phyloP scores from a whole-genome alignment of 2,113 vertebrate species.

The Bettongia penicillata region DNA sequence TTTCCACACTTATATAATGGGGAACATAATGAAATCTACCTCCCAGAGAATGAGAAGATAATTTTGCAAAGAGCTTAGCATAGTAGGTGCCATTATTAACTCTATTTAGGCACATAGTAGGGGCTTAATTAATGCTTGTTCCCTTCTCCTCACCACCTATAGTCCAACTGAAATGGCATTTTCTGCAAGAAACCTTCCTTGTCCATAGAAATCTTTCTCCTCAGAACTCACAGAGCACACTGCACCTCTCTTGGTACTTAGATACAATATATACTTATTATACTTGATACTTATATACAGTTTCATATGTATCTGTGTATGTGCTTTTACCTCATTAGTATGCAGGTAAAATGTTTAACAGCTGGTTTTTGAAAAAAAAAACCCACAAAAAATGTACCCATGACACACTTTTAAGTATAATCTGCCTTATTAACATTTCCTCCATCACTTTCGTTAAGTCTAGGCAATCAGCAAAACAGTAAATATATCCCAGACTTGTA shows the following conservation, averaged over 20 bases:
- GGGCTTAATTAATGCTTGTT: not conserved
- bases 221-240: not conserved
- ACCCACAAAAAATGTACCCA: not conserved
- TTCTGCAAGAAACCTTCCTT: not conserved
- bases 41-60: not conserved
- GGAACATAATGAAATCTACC: not conserved
- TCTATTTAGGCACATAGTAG: not conserved
- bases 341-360: not conserved
- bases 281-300: not conserved
- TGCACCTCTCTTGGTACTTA: not conserved
- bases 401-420: not conserved
- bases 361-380: not conserved
- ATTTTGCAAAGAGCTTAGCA: not conserved
- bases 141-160: not conserved
- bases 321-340: not conserved
- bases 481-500: not conserved
- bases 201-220: not conserved
- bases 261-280: not conserved
- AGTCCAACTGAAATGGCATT: not conserved
- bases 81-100: not conserved
- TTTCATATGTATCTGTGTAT: not conserved
- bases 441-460: not conserved
- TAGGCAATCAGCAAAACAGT: not conserved
- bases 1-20: not conserved
- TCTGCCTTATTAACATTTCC: not conserved